Evolutionary conservation across 2,888 invertebrate genomes (phyloP), one percentile per base, ranked within the genome.

Genomic region (Drosophila neonasuta): DNA sequence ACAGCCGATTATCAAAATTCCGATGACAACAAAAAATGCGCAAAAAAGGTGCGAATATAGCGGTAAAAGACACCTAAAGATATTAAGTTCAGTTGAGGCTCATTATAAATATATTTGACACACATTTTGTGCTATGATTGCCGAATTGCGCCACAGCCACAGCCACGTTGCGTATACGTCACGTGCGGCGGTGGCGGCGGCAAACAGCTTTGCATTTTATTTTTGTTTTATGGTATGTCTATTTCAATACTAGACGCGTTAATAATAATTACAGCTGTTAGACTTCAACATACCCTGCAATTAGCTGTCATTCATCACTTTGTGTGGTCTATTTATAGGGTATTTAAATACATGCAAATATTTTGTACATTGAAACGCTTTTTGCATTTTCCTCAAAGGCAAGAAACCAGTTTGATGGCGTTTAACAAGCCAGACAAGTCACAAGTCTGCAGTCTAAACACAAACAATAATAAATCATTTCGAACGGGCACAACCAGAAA

Each of bases 91-190:
- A 58, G n/a, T 24, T 20, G 32, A 48, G 13, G 7, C 42, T 39
- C 15, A 39, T 42, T 54, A 46, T 44, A 54, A 45, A 48, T 46
- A 36, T 36, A 56, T 58, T 68, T 82, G 82, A 72, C 75, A 77
- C 67, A 80, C 75, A 77, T 77, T 70, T 49, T 6, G 29, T 24
- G 57, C 29, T 46, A 24, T 52, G 61, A 41, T 46, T 32, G 46
- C 9, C 34, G 60, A 10, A 46, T 55, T 32, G 34, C 55, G 39
- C 6, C 6, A 39, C 58, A 36, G 24, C 2, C 24, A 20, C 55
- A 44, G 56, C 57, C 74, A 71, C 68, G 74, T 83, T 78, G 80
- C 71, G 83, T 74, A 80, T 76, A 71, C 83, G 71, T 71, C 80
- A 83, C 80, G 71, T 76, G 67, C 73, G 50, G 52, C 50, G 13